phyloP scores from a whole-genome alignment of 2,113 vertebrate genomes.

The Bungarus multicinctus region DNA sequence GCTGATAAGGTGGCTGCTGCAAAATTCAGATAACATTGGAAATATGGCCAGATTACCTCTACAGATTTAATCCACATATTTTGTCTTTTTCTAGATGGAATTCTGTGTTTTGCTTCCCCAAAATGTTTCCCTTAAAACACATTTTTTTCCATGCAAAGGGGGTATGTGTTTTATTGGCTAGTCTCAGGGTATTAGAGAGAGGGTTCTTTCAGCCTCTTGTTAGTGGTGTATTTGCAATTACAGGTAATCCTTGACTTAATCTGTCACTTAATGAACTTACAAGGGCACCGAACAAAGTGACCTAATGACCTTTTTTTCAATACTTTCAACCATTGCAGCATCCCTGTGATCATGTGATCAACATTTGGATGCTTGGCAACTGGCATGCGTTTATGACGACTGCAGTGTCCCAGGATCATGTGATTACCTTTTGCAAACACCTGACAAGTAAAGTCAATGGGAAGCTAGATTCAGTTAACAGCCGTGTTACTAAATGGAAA shows the following conservation, averaged over 20 bases:
- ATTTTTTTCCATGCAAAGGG: background rate
- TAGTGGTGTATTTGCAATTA: background rate
- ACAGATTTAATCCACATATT: accelerated
- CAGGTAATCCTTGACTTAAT: background rate
- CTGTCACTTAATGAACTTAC: background rate
- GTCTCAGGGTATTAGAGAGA: background rate
- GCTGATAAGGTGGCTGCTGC: accelerated
- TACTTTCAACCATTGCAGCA: background rate
- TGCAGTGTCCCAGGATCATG: too few species aligned
- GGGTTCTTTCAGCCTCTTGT: background rate
- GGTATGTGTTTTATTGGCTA: background rate
- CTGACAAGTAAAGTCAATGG: background rate
- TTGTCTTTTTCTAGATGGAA: background rate
- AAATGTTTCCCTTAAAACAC: background rate
- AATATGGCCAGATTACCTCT: background rate
- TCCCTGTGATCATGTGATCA: background rate
- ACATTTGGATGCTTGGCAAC: background rate
- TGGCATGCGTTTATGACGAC: background rate
- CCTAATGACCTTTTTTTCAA: background rate
- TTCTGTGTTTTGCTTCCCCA: background rate
- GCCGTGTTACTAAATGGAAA: background rate
- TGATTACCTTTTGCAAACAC: too few species aligned
- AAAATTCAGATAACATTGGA: background rate
- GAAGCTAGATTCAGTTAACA: background rate
- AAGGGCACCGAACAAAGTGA: background rate